Percentiles rank a stretch among this genome's conserved stretches.
phyloP scores from a whole-genome alignment of 2,888 invertebrate genomes.

The Euzophera pinguis region DNA sequence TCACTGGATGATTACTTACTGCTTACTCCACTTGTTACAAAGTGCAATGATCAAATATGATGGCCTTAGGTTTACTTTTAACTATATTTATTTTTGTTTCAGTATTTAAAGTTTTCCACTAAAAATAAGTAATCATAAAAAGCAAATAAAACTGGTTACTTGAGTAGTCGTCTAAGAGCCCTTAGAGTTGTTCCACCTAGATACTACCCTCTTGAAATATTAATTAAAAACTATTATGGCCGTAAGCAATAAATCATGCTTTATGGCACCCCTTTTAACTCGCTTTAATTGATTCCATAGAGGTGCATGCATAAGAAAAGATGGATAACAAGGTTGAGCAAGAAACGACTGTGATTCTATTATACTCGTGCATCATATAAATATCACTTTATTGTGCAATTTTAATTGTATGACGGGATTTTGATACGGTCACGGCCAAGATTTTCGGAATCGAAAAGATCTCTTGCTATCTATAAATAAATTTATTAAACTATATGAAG shows the following conservation, averaged over 20 bases:
- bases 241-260: constrained; percentile 60
- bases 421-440: background rate
- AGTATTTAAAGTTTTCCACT: background rate
- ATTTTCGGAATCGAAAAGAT: too few species aligned
- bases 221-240: constrained; percentile 71
- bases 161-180: constrained; percentile 2
- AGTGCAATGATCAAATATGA: too few species aligned
- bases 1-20: too few species aligned
- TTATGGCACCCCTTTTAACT: constrained; percentile 60
- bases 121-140: constrained; percentile 2
- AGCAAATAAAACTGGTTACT: constrained; percentile 7
- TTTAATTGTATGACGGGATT: background rate
- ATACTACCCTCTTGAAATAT: constrained; percentile 48
- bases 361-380: background rate
- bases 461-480: too few species aligned
- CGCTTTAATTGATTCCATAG: constrained; percentile 65
- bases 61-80: too few species aligned
- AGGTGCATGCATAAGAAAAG: constrained; percentile 52
- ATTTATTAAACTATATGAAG: too few species aligned
- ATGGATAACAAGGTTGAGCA: constrained; percentile 50
- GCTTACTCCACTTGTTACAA: too few species aligned
- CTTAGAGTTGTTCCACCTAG: constrained; percentile 7
- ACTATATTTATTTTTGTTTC: background rate
- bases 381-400: background rate
- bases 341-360: constrained; percentile 1